Base-by-base conservation (phyloP, 2,797 vertebrate genomes). In the Girardinus metallicus region DNA sequence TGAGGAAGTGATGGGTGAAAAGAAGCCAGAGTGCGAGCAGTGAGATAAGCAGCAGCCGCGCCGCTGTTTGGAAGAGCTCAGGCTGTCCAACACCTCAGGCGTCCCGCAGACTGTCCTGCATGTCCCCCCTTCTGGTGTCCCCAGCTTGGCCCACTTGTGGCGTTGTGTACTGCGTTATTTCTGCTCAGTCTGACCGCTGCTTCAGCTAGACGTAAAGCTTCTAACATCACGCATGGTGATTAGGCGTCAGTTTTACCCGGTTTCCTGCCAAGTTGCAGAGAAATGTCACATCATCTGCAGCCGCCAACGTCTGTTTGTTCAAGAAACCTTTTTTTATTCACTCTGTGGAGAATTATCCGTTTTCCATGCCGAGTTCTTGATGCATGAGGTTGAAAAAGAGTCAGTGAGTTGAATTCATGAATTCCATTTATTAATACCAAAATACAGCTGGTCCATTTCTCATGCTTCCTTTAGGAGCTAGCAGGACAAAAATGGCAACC, bases 1-100 rank as follows among this genome's bases (percentile, higher is more conserved):
- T 43, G 84, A 91, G 95, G 93, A 95, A 94, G 90, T 91, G 78
- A 43, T n/a, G 73, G 66, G 71, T 89, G 77, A 83, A 84, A 91
- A 90, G 90, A 86, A 84, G 85, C 51, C 80, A 79, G 74, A 64
- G 77, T 88, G 89, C 80, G 74, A 85, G 74, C 73, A 43, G 73
- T 29, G 74, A 89, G 92, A 95, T 93, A 91, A 91, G 83, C 23
- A 26, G 80, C 84, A 76, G 71, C 15, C 26, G 0, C 15, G 34
- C 13, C 16, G 12, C 77, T 86, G 18, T 18, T 11, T 66, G 41
- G 26, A 49, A 51, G 18, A 16, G 70, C n/a, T 73, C n/a, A 46
- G 70, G n/a, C n/a, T 31, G 43, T 72, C 16, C 62, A 41, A 39
- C 34, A 4, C 62, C 36, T 34, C 60, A 18, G 15, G 13, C 31